A percentile compares a stretch with the other conserved stretches of the same genome.
Evolutionary conservation across 2,888 invertebrate genomes (phyloP).

Genomic region (Amaurobius ferox): DNA sequence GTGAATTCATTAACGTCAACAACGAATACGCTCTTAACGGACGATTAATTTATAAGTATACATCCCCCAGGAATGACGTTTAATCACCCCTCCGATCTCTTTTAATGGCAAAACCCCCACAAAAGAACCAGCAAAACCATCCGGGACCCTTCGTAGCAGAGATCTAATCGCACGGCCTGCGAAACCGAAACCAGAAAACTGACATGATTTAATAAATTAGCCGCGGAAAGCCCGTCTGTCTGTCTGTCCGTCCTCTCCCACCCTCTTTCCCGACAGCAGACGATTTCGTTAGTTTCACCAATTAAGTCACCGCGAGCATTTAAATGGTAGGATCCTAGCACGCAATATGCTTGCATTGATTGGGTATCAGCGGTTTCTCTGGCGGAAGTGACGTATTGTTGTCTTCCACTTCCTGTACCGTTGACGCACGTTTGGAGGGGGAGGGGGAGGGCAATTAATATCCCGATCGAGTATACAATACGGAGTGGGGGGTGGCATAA

Average conservation of each 20-base stretch:
- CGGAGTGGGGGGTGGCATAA: background rate
- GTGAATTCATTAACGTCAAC: background rate
- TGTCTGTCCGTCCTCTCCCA: background rate
- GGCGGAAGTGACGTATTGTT: constrained; percentile 68
- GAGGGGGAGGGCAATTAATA: constrained; percentile 58
- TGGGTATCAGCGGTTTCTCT: constrained; percentile 53
- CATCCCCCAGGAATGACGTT: background rate
- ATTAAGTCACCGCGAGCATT: constrained; percentile 45
- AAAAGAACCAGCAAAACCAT: constrained; percentile 29
- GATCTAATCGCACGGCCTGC: constrained; percentile 23
- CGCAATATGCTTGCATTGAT: constrained; percentile 65
- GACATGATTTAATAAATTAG: constrained; percentile 66
- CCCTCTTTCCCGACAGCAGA: background rate
- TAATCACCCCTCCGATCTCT: constrained; percentile 40
- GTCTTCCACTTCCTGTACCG: constrained; percentile 61
- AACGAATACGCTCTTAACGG: too few relatives aligned
- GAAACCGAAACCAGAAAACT: constrained; percentile 63
- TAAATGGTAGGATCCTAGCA: constrained; percentile 35
- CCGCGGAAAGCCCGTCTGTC: constrained; percentile 4
- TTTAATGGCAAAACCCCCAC: constrained; percentile 39
- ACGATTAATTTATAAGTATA: constrained; percentile 18
- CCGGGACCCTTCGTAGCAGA: background rate
- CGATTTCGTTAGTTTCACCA: constrained; percentile 44
- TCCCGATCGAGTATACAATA: constrained; percentile 64
- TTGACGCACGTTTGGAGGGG: constrained; percentile 31